These are phyloP conservation scores for Drosophila mettleri DNA, from an alignment of 2,888 invertebrate species.

Conservation along the genomic window DNA sequence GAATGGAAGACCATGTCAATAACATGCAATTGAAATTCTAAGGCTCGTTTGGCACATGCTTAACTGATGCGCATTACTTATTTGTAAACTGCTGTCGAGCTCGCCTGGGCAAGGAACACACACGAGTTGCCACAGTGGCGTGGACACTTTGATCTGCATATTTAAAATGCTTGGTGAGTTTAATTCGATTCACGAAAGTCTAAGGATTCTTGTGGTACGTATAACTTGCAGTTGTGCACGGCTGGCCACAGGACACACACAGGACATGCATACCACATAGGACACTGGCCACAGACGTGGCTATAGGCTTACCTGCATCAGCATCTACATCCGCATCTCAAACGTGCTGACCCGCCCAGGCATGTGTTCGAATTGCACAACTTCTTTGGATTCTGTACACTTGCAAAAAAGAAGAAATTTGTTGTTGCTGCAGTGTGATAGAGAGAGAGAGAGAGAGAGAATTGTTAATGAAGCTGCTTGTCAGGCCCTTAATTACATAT, in stretches of 20 bases:
- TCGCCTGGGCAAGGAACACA: constrained; percentile 5
- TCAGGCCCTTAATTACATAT: constrained; percentile 54
- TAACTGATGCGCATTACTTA: background rate
- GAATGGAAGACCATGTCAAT: background rate
- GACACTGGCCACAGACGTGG: background rate
- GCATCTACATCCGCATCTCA: constrained; percentile 71
- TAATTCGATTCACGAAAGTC: constrained; percentile 62
- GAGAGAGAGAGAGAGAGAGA: constrained; percentile 24
- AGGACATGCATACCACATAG: background rate
- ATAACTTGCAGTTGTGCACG: constrained; percentile 25
- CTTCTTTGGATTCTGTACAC: constrained; percentile 84
- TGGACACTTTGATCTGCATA: constrained; percentile 33
- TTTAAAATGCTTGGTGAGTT: constrained; percentile 49
- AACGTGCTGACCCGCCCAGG: constrained; percentile 85
- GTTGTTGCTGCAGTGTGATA: constrained; percentile 83
- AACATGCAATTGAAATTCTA: constrained; percentile 54
- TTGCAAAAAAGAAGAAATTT: constrained; percentile 75
- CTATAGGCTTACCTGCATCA: constrained; percentile 79
- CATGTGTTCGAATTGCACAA: constrained; percentile 85
- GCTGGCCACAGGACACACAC: constrained; percentile 13
- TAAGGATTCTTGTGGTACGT: constrained; percentile 48
- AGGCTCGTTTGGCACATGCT: constrained; percentile 5
- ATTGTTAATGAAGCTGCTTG: constrained; percentile 63
- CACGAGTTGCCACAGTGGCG: constrained; percentile 20
- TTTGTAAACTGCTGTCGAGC: background rate